These are phyloP conservation scores for Oscheius sp. DNA, from an alignment of 2,888 invertebrate genomes.

Conservation along the genomic window DNA sequence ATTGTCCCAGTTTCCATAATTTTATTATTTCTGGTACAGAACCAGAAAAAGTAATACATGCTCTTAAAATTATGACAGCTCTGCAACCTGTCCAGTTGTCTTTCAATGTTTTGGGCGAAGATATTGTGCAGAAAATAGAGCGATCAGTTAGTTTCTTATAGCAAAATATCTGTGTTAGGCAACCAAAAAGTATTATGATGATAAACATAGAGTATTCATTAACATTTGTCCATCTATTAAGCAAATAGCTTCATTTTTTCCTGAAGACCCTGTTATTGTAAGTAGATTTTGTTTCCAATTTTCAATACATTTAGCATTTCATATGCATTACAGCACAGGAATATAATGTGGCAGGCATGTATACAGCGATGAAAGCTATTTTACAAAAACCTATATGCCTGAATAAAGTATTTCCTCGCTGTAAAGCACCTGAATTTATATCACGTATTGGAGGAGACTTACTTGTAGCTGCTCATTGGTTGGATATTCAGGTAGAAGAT, in stretches of 20 bases:
- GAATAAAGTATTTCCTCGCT: neutral
- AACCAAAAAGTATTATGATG: slow-evolving; percentile 1
- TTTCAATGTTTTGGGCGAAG: neutral
- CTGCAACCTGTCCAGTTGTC: slow-evolving; percentile 18
- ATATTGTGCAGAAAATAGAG: neutral
- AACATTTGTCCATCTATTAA: slow-evolving; percentile 3
- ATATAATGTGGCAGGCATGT: slow-evolving; percentile 12
- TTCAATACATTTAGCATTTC: slow-evolving; percentile 16
- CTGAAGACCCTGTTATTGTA: slow-evolving; percentile 11
- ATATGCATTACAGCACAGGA: slow-evolving; percentile 15
- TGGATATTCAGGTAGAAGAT: slow-evolving; percentile 1
- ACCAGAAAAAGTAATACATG: neutral
- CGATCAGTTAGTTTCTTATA: neutral
- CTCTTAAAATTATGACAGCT: slow-evolving; percentile 21
- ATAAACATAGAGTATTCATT: neutral
- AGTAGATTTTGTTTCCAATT: neutral
- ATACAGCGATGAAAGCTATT: neutral
- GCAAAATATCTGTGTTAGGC: neutral
- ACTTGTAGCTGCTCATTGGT: neutral
- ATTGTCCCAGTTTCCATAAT: neutral
- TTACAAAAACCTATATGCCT: neutral
- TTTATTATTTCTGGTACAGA: slow-evolving; percentile 8
- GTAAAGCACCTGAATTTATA: neutral
- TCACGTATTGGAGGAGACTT: neutral
- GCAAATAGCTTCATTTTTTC: neutral